These are phyloP conservation scores for Tenebrosternarchus preto DNA, from an alignment of 2,113 vertebrate genomes.

Conservation along the genomic window DNA sequence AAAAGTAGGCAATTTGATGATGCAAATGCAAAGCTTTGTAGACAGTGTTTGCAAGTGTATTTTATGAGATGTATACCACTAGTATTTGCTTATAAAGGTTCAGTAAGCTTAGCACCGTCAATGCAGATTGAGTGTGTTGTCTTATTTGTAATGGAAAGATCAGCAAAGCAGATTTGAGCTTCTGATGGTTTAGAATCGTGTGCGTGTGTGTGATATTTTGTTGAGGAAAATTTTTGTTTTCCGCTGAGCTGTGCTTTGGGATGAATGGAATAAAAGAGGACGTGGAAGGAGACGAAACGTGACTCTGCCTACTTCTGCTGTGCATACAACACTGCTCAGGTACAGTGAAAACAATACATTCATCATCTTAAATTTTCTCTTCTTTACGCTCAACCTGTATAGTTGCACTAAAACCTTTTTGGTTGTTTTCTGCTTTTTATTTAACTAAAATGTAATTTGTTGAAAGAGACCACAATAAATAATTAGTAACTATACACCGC, in stretches of 20 bases:
- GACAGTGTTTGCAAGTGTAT: neutral
- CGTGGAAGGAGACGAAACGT: constrained; percentile 31
- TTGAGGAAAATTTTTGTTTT: constrained; percentile 61
- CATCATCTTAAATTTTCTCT: neutral
- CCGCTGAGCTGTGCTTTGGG: constrained; percentile 71
- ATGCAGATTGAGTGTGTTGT: neutral
- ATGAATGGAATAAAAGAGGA: constrained; percentile 61
- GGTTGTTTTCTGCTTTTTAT: neutral
- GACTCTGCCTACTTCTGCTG: constrained; percentile 21
- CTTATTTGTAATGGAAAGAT: constrained; percentile 48
- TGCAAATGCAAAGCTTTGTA: too few relatives aligned
- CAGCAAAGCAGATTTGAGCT: constrained; percentile 26
- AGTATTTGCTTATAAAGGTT: neutral
- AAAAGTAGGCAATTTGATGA: neutral
- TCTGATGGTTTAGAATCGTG: constrained; percentile 11
- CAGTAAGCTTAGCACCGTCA: constrained; percentile 17
- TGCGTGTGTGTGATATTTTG: neutral
- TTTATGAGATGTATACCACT: neutral
- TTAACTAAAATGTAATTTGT: neutral
- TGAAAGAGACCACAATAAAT: too few relatives aligned
- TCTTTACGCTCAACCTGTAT: neutral
- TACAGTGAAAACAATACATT: constrained; percentile 40
- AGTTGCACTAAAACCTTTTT: neutral
- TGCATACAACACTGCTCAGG: constrained; percentile 39
- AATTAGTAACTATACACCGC: too few relatives aligned